Conservation (phyloP, 2,113 vertebrate genomes). For the Australoheros scitulus region DNA sequence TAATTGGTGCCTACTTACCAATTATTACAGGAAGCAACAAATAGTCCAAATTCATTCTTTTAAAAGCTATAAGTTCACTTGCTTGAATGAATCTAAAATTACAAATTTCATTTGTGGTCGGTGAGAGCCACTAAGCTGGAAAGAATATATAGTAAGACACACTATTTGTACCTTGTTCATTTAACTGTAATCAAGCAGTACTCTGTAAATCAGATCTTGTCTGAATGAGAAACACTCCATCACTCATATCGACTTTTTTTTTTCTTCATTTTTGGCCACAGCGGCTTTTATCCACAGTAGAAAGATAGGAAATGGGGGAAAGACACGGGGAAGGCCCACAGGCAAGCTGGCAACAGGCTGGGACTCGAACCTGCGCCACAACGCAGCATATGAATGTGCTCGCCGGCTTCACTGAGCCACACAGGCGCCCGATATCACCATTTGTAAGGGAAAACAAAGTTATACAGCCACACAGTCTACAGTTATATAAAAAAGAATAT, state of each 20-base stretch:
- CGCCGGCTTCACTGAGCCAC: too few species aligned
- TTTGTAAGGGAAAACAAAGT: neutral
- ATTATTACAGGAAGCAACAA: neutral
- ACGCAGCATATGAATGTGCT: too few species aligned
- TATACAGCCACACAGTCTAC: neutral
- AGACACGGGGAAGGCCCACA: too few species aligned
- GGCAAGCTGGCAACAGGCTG: too few species aligned
- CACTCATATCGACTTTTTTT: too few species aligned
- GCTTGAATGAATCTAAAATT: neutral
- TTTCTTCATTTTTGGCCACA: too few species aligned
- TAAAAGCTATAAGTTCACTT: neutral
- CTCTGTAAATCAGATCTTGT: neutral
- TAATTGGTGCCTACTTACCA: neutral
- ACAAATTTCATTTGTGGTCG: neutral
- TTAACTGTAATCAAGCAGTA: neutral
- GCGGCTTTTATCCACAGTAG: too few species aligned
- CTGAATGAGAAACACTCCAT: neutral
- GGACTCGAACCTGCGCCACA: too few species aligned
- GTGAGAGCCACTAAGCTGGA: neutral
- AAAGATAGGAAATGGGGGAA: too few species aligned
- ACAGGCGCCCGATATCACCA: neutral
- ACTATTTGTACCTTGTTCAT: neutral
- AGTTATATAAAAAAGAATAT: neutral
- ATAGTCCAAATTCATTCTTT: neutral
- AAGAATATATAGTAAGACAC: neutral